Evolutionary conservation across 2,888 invertebrate genomes (phyloP).

Genomic region (Acleris laterana): DNA sequence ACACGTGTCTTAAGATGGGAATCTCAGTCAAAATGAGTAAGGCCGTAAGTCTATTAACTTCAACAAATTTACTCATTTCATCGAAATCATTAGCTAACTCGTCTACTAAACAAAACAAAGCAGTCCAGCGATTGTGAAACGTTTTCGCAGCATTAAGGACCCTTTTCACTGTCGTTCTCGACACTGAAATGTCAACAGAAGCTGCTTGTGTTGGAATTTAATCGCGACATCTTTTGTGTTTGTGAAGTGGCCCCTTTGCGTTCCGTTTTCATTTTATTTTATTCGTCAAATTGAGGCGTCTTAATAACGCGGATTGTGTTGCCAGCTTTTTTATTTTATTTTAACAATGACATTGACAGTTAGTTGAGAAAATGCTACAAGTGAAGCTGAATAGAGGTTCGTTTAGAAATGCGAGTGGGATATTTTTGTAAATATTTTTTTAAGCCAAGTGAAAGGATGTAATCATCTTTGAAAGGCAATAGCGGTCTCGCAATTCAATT

Average conservation of each 20-base stretch:
- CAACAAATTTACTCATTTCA: not conserved
- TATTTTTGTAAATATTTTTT: not conserved
- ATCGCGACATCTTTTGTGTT: slow-evolving; percentile 27
- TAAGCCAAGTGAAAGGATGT: no score
- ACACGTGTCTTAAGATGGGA: no score
- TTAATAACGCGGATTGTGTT: slow-evolving; percentile 15
- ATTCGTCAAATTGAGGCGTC: slow-evolving; percentile 19
- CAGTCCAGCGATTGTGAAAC: slow-evolving; percentile 7
- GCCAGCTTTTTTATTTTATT: not conserved
- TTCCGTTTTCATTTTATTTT: slow-evolving; percentile 31
- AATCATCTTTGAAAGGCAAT: no score
- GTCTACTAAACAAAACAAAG: slow-evolving; percentile 8
- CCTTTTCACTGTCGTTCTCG: slow-evolving; percentile 23
- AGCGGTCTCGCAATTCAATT: no score
- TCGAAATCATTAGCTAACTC: slow-evolving; percentile 1
- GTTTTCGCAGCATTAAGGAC: slow-evolving; percentile 19
- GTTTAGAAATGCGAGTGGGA: no score
- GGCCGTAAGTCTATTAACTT: not conserved
- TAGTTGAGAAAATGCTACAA: not conserved
- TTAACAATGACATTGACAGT: not conserved
- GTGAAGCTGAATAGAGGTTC: no score
- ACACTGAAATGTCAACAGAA: slow-evolving; percentile 27
- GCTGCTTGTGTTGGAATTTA: slow-evolving; percentile 31
- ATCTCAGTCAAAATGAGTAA: no score
- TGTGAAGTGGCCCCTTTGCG: slow-evolving; percentile 26